Base-by-base conservation (phyloP, 2,888 invertebrate genomes). In the Cylindroiulus punctatus region DNA sequence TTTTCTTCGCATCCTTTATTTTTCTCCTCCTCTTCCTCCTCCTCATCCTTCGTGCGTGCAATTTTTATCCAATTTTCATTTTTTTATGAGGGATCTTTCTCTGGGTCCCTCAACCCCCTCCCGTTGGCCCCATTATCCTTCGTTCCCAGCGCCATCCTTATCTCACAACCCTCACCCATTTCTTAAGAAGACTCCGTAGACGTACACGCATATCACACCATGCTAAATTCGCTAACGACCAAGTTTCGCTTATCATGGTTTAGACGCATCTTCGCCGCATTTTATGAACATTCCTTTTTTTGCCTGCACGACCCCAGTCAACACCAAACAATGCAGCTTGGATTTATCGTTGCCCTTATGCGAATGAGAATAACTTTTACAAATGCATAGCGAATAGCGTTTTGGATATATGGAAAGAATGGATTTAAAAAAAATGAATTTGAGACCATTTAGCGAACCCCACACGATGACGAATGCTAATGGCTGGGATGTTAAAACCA, bases 1-100 rank as follows among this genome's bases (percentile, higher is more conserved):
- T 76, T 76, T 76, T 76, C 76, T 76, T 76, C 76, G 76, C 76
- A 76, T 76, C 76, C 76, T 76, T 76, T 76, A 76, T 76, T 76
- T 76, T 44, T 44, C 44, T 30, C 76, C 26, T 26, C 76, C 76
- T 26, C 65, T 26, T 22, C 76, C 76, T 76, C 30, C 76, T 76
- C 26, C 76, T 26, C 30, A 30, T 76, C 76, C 76, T 30, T 76
- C 76, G 76, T 76, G 76, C 76, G 76, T 76, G 76, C 76, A 76
- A 76, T 76, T 76, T 76, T 76, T 76, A 76, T 76, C 76, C 76
- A 76, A 76, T 76, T 76, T 76, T 76, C 76, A 76, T 76, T 76
- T 76, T 76, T 76, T 76, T 26, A 7, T 3, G 76, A 30, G 30
- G 30, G 30, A 14, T 30, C 8, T 14, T 76, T 30, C 30, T 76